A percentile compares a stretch with the other conserved stretches of the same genome.
These are phyloP conservation scores for Corythornis madagascariensis DNA, from an alignment of 2,113 vertebrate species.

Conservation along the genomic window DNA sequence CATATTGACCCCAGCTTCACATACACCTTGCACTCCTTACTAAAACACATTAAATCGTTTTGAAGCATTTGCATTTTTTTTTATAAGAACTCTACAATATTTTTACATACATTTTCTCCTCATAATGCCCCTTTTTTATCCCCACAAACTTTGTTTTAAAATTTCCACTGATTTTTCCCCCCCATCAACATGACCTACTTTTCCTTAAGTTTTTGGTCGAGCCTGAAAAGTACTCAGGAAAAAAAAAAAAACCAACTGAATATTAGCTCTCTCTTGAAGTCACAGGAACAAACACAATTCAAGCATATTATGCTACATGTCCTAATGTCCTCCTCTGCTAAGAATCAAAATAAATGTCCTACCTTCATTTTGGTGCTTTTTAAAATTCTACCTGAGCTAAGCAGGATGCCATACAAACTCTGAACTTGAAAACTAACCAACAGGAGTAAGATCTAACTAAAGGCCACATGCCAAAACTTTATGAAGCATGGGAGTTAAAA, in stretches of 20 bases:
- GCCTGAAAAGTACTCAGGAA: background rate
- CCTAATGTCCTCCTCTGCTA: background rate
- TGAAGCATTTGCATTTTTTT: background rate
- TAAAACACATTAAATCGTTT: background rate
- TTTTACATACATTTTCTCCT: background rate
- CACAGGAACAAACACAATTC: background rate
- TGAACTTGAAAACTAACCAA: background rate
- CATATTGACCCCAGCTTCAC: background rate
- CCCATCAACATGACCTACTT: background rate
- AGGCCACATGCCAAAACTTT: background rate
- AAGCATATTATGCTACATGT: background rate
- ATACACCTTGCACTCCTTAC: background rate
- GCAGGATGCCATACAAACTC: background rate
- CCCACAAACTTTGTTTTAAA: background rate
- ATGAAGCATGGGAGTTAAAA: background rate
- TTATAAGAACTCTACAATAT: background rate
- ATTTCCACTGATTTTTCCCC: background rate
- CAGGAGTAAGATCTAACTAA: background rate
- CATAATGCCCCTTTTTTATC: background rate
- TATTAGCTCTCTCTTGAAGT: background rate
- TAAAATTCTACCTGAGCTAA: background rate
- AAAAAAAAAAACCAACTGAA: background rate
- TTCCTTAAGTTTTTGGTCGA: background rate
- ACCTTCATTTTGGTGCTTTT: background rate
- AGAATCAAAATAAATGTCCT: background rate